Evolutionary conservation across 2,113 vertebrate genomes (phyloP).

Genomic region (Morone saxatilis): DNA sequence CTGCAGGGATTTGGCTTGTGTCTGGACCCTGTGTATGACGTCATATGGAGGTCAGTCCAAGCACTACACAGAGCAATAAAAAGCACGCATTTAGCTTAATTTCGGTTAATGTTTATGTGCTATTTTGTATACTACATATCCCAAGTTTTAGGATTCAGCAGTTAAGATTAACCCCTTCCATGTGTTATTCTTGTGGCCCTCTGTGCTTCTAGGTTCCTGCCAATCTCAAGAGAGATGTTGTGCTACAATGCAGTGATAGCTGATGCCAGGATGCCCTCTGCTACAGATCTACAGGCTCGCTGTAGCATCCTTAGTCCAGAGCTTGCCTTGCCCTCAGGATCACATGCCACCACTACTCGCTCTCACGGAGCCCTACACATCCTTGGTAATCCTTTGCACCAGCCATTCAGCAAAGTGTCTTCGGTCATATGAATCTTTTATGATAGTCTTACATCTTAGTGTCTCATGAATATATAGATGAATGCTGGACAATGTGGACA

Average conservation of each 20-base stretch:
- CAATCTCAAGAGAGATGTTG: constrained; percentile 92
- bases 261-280: constrained; percentile 93
- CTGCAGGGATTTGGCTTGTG: constrained; percentile 97
- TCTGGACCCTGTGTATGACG: constrained; percentile 98
- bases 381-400: constrained; percentile 85
- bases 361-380: constrained; percentile 98
- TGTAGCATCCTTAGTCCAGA: constrained; percentile 98
- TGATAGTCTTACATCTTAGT: neutral
- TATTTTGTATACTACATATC: neutral
- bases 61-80: neutral
- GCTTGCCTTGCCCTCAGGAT: constrained; percentile 94
- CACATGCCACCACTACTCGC: constrained; percentile 94
- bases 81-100: too few relatives aligned
- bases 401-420: neutral
- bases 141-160: neutral
- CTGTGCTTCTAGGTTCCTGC: constrained; percentile 87
- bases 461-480: neutral
- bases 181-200: neutral
- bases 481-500: neutral
- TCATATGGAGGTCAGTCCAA: constrained; percentile 94
- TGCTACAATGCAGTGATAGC: constrained; percentile 98
- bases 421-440: constrained; percentile 1
- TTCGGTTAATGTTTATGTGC: neutral
- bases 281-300: constrained; percentile 91
- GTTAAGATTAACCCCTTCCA: neutral